Conservation (phyloP, 92 coral and sea anemone species). For the Isaurus tuberculatus region DNA sequence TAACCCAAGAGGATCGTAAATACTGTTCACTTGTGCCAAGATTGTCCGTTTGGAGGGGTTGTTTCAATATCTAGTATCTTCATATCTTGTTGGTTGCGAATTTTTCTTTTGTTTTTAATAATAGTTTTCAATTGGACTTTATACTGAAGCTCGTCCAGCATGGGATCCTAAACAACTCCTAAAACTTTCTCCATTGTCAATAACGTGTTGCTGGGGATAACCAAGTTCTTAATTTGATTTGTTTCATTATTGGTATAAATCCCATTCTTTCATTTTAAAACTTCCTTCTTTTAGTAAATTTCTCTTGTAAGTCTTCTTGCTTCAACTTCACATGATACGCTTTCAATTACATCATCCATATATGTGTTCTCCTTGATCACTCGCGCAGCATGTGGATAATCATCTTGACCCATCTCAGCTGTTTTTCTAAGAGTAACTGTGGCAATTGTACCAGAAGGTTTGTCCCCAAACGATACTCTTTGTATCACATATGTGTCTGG, state of each 20-base stretch:
- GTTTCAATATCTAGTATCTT: background rate
- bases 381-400: too few relatives aligned
- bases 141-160: conserved; percentile 6
- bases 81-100: too few relatives aligned
- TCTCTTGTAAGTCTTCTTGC: too few relatives aligned
- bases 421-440: too few relatives aligned
- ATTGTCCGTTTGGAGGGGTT: conserved; percentile 53
- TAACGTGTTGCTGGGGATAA: conserved; percentile 14
- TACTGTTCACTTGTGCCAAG: conserved; percentile 60
- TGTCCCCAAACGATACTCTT: too few relatives aligned
- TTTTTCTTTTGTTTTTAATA: conserved; percentile 7
- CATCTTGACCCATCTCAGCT: too few relatives aligned
- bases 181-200: conserved; percentile 14
- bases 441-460: too few relatives aligned
- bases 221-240: conserved; percentile 16
- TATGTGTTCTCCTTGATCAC: too few relatives aligned
- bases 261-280: background rate
- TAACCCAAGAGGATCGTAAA: conserved; percentile 65
- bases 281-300: background rate
- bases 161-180: conserved; percentile 10
- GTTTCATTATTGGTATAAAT: conserved; percentile 1
- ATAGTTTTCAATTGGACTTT: conserved; percentile 6
- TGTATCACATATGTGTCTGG: too few relatives aligned
- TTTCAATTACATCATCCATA: too few relatives aligned
- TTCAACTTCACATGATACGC: too few relatives aligned